Conservation (phyloP, 2,797 vertebrate genomes). For the Halcyon leucocephala region DNA sequence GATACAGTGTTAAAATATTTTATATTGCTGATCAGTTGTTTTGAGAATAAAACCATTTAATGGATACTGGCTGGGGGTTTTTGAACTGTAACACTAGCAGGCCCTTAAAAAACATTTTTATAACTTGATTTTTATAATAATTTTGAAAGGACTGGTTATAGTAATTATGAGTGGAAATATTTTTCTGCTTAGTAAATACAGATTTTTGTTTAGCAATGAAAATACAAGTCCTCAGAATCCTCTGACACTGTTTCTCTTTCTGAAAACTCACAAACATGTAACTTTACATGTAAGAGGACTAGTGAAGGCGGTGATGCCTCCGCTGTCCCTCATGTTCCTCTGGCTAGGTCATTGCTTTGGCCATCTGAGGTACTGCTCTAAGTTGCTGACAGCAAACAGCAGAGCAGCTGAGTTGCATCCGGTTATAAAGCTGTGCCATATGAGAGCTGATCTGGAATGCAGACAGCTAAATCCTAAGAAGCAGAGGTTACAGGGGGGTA, state of each 20-base stretch:
- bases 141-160: neutral
- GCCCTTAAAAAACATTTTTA: neutral
- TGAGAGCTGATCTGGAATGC: neutral
- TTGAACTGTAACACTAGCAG: neutral
- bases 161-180: neutral
- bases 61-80: neutral
- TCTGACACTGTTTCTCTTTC: neutral
- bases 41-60: conserved; percentile 49
- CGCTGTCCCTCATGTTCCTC: neutral
- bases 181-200: neutral
- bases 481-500: neutral
- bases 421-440: neutral
- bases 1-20: conserved; percentile 43
- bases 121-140: neutral
- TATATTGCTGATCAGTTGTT: neutral
- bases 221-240: neutral
- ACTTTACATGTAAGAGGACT: neutral
- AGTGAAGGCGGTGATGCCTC: neutral
- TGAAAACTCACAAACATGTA: neutral
- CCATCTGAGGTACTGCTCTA: neutral
- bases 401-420: neutral
- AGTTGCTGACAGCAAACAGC: neutral
- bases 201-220: neutral
- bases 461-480: neutral
- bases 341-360: neutral